Percentiles rank a stretch among this genome's conserved stretches.
Conservation (phyloP, 2,113 vertebrate genomes). For the Hymenochirus boettgeri region DNA sequence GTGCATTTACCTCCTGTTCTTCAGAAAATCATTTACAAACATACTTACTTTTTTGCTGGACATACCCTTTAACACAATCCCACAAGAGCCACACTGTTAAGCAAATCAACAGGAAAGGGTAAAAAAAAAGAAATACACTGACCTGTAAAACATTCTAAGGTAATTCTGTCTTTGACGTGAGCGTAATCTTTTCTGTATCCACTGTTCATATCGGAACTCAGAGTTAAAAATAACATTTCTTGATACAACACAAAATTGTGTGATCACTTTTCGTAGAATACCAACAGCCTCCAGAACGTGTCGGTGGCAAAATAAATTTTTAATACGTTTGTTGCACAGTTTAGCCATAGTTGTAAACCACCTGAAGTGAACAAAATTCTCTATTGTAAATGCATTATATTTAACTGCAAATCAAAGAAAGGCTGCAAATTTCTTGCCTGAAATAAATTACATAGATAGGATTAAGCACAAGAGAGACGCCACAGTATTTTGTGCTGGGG, state of each 20-base stretch:
- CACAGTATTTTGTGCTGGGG: too few species aligned
- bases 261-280: constrained; percentile 53
- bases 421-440: too few species aligned
- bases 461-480: too few species aligned
- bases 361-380: constrained; percentile 45
- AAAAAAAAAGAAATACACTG: not conserved
- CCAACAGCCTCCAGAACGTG: constrained; percentile 53
- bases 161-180: constrained; percentile 69
- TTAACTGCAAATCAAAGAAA: too few species aligned
- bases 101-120: too few species aligned
- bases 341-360: constrained; percentile 44
- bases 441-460: too few species aligned
- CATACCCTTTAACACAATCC: too few species aligned
- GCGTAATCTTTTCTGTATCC: constrained; percentile 54
- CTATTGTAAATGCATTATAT: too few species aligned
- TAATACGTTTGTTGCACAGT: constrained; percentile 39
- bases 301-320: constrained; percentile 57
- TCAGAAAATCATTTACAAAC: too few species aligned
- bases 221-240: constrained; percentile 51
- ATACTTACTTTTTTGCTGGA: too few species aligned
- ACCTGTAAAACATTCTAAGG: constrained; percentile 61
- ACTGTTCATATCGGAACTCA: constrained; percentile 50
- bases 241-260: constrained; percentile 52
- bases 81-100: too few species aligned
- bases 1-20: too few species aligned